Conservation (phyloP, 2,797 vertebrate species). For the Lateolabrax maculatus region DNA sequence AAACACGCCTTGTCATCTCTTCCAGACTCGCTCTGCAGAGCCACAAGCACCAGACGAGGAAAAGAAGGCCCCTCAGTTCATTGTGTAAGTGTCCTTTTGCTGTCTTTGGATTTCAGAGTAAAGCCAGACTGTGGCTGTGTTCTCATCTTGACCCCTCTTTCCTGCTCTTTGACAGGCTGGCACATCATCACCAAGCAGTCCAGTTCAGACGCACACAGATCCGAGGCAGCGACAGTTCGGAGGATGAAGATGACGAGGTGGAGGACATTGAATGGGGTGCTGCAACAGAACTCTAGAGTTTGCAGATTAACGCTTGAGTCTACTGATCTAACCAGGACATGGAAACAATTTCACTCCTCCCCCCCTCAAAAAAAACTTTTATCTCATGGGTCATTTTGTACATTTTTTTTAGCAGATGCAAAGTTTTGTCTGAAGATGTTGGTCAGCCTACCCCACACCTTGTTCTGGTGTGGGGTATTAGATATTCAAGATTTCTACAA, state of each 20-base stretch:
- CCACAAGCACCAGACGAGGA: slow-evolving; percentile 61
- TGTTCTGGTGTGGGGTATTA: background rate
- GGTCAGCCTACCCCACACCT: background rate
- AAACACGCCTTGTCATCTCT: slow-evolving; percentile 7
- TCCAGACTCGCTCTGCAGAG: slow-evolving; percentile 78
- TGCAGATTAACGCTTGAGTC: slow-evolving; percentile 4
- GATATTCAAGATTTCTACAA: slow-evolving; percentile 9
- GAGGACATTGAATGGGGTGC: slow-evolving; percentile 94
- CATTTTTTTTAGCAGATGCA: slow-evolving; percentile 6
- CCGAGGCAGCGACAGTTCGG: slow-evolving; percentile 89
- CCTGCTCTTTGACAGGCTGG: slow-evolving; percentile 81
- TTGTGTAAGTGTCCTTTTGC: slow-evolving; percentile 81
- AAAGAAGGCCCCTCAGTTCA: slow-evolving; percentile 75
- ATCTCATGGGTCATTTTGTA: slow-evolving; percentile 12
- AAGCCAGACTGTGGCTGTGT: background rate
- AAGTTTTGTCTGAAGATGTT: slow-evolving; percentile 13
- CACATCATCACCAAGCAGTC: slow-evolving; percentile 89
- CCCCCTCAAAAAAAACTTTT: slow-evolving; percentile 11
- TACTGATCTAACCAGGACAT: background rate
- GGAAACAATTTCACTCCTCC: slow-evolving; percentile 7
- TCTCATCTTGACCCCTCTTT: slow-evolving; percentile 7
- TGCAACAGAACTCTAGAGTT: slow-evolving; percentile 92
- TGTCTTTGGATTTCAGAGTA: background rate
- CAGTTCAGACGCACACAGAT: slow-evolving; percentile 90
- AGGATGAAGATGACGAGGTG: slow-evolving; percentile 68